Conservation (phyloP, 64 coral and sea anemone species). For the Dendronephthya gigantea region DNA sequence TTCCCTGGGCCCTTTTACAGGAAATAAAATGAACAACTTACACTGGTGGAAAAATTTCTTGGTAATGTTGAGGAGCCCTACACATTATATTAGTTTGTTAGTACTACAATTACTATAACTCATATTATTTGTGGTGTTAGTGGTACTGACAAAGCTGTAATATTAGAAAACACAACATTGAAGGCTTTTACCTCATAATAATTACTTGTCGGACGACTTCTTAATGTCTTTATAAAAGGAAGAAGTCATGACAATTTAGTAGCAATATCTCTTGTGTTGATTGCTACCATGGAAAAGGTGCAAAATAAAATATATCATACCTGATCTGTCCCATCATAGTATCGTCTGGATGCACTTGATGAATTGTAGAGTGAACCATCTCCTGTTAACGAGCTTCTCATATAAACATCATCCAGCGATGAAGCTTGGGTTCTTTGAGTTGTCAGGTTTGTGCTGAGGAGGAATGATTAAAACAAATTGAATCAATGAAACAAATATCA, state of each 20-base stretch:
- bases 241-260: background rate
- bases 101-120: background rate
- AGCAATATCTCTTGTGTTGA: background rate
- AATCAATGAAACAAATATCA: background rate
- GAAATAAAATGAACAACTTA: background rate
- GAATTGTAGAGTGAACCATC: background rate
- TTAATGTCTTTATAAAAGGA: background rate
- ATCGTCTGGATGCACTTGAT: background rate
- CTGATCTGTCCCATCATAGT: background rate
- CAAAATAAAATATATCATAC: no score
- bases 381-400: background rate
- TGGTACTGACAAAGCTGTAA: background rate
- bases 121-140: background rate
- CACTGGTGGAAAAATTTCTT: background rate
- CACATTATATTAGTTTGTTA: background rate
- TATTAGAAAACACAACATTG: background rate
- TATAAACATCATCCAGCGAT: background rate
- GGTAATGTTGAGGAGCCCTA: conserved; percentile 13
- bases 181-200: background rate
- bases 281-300: no score
- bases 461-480: background rate
- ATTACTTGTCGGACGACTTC: background rate
- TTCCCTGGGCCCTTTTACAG: background rate
- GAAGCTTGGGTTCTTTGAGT: background rate
- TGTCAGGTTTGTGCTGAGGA: background rate